Base-by-base conservation (phyloP, 30 jellyfish, hydroid and myxozoan species). In the Calvadosia cruxmelitensis region DNA sequence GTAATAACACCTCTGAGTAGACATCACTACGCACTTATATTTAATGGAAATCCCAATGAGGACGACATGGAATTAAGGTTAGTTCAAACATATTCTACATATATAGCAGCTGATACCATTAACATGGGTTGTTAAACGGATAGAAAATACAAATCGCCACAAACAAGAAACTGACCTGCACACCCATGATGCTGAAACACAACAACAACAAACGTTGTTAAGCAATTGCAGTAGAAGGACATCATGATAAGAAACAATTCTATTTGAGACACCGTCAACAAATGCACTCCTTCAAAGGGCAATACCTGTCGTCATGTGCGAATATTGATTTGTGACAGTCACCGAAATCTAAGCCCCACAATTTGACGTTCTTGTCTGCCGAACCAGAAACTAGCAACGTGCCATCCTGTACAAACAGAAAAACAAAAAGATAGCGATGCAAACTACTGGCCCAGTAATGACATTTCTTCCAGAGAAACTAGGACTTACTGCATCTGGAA, bases 331-430 rank as follows among this genome's bases (percentile, higher is more conserved):
- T 92, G 69, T 83, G 99, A 64, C 99, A 92, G 64, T 92, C 99
- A 3, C 99, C 99, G 49, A 92, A 92, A 63, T 83, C 95, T 15
- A 92, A 80, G 15, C 99, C 99, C 99, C 99, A 92, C 3, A 92
- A 52, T 63, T 92, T 92, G 66, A 92, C 76, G 64, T 83, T 92
- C 50, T 92, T 92, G 61, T 92, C 99, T 3, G 94, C 75, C 1
- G 99, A 92, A 3, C 99, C 99, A 53, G 99, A 80, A 34, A 83
- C 84, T 34, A 92, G 81, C 53, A 92, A 70, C 48, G 88, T 52
- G 66, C 88, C 77, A 50, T 92, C 98, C 98, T 88, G 49, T 34
- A 42, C 29, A 30, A 33, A n/a, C n/a, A n/a, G n/a, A n/a, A n/a
- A n/a, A n/a, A n/a, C n/a, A n/a, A n/a, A n/a, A n/a, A n/a, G n/a